Evolutionary conservation across 2,113 vertebrate species (phyloP).

Genomic region (Callipepla californica): DNA sequence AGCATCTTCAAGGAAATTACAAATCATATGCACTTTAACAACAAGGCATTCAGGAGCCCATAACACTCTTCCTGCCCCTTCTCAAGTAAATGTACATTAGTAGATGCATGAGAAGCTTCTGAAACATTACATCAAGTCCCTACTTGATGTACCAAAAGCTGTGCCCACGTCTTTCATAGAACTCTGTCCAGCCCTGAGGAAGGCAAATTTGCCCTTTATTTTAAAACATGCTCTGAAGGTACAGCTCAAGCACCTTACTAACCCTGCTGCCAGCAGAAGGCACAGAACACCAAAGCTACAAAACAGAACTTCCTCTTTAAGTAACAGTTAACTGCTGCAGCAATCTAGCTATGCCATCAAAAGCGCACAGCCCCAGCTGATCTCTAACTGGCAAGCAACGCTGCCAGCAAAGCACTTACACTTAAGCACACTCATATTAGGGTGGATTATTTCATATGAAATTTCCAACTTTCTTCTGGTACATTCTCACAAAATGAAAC

Average conservation of each 20-base stretch:
- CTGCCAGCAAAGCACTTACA: not conserved
- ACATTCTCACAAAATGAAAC: not conserved
- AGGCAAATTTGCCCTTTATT: not conserved
- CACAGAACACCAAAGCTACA: not conserved
- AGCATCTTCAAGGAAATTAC: not conserved
- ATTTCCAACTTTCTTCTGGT: not conserved
- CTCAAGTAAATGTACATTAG: not conserved
- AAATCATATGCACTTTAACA: not conserved
- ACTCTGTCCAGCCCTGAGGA: not conserved
- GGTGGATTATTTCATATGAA: not conserved
- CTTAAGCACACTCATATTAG: not conserved
- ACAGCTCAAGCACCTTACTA: not conserved
- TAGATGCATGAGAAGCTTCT: not conserved
- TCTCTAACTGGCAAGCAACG: not conserved
- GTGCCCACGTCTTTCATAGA: not conserved
- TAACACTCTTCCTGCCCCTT: not conserved
- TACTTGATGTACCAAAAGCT: not conserved
- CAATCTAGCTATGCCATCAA: not conserved
- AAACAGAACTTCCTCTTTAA: not conserved
- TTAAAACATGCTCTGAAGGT: not conserved
- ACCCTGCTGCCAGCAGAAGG: not conserved
- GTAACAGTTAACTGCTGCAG: not conserved
- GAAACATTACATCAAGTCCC: not conserved
- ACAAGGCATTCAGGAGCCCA: not conserved
- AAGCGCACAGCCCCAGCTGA: not conserved